Conservation (phyloP, 1,140 invertebrate species). For the Lordiphosa clarofinis region DNA sequence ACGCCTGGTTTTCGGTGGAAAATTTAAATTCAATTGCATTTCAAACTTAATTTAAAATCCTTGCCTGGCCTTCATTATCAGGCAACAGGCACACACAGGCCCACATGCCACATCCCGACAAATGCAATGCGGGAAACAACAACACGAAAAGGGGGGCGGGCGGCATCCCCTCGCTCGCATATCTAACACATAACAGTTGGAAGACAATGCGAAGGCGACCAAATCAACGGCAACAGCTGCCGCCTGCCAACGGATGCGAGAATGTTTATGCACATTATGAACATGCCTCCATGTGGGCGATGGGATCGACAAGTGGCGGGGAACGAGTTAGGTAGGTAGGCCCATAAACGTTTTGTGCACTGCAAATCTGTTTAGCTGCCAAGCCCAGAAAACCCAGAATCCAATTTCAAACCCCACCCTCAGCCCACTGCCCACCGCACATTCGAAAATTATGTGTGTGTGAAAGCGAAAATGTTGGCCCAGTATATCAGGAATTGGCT, state of each 20-base stretch:
- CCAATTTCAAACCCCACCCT: slow-evolving; percentile 38
- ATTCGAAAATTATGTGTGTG: slow-evolving; percentile 60
- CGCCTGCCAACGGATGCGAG: slow-evolving; percentile 51
- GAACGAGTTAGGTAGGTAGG: slow-evolving; percentile 11
- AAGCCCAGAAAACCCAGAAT: slow-evolving; percentile 42
- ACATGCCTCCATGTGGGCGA: slow-evolving; percentile 49
- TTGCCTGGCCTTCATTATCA: slow-evolving; percentile 48
- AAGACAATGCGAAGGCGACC: slow-evolving; percentile 70
- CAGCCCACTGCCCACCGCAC: too few relatives aligned
- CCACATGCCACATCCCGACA: slow-evolving; percentile 54
- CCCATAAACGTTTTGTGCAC: slow-evolving; percentile 60
- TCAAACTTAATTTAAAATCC: neutral
- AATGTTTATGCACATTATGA: slow-evolving; percentile 77
- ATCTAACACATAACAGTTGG: slow-evolving; percentile 67
- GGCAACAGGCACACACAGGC: slow-evolving; percentile 35
- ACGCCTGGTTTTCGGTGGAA: too few relatives aligned
- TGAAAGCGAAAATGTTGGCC: slow-evolving; percentile 63
- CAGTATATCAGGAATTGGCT: slow-evolving; percentile 12
- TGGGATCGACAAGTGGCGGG: neutral
- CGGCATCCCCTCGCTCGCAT: slow-evolving; percentile 35
- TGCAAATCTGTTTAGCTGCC: slow-evolving; percentile 60
- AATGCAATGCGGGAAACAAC: slow-evolving; percentile 50
- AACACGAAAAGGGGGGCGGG: neutral
- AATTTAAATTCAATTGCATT: too few relatives aligned
- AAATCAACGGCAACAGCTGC: slow-evolving; percentile 45